A percentile compares a stretch with the other conserved stretches of the same genome.
Conservation (phyloP, 2,113 vertebrate species). For the Tauraco erythrolophus region DNA sequence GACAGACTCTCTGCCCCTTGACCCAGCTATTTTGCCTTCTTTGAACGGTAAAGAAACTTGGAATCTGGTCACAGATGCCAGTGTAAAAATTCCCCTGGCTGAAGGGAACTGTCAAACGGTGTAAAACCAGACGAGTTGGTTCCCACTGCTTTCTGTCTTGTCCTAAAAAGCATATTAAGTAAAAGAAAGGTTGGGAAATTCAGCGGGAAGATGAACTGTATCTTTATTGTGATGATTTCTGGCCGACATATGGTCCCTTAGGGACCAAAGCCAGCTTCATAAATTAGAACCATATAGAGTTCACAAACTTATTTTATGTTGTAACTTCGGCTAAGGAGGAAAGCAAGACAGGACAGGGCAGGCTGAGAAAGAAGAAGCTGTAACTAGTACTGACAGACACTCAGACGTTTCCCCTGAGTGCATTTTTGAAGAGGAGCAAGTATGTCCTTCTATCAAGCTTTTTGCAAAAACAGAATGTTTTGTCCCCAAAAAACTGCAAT, state of each 20-base stretch:
- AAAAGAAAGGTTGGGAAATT: not conserved
- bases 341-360: conserved; percentile 27
- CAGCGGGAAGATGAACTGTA: not conserved
- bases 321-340: conserved; percentile 15
- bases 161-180: conserved; percentile 8
- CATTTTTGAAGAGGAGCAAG: not conserved
- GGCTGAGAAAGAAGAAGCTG: conserved; percentile 9
- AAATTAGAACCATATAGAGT: conserved; percentile 48
- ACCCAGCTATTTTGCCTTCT: conserved; percentile 46
- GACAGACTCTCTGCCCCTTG: conserved; percentile 50
- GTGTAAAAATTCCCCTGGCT: conserved; percentile 16
- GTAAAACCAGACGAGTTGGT: conserved; percentile 30
- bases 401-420: not conserved
- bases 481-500: not conserved
- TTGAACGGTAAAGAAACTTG: conserved; percentile 45
- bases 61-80: conserved; percentile 46
- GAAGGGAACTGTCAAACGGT: not conserved
- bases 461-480: not conserved
- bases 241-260: not conserved
- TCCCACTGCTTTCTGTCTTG: conserved; percentile 29
- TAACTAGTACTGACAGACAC: not conserved
- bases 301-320: conserved; percentile 28
- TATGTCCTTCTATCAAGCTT: not conserved
- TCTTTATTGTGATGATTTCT: conserved; percentile 26
- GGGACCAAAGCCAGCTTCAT: conserved; percentile 35